phyloP scores from a whole-genome alignment of 2,888 invertebrate genomes.

The Invenusta paracnida region DNA sequence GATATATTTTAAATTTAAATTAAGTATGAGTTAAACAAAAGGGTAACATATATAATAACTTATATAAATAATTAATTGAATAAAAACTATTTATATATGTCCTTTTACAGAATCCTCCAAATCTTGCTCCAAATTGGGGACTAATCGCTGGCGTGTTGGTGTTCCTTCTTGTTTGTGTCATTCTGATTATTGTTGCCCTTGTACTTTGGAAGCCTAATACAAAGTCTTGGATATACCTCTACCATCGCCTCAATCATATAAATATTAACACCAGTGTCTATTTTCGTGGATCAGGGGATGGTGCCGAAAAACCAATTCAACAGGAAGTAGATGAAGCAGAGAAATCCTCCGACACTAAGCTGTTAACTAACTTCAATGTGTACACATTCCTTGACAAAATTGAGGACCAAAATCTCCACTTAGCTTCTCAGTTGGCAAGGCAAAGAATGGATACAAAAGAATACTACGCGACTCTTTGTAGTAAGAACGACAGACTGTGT shows the following conservation, averaged over 20 bases:
- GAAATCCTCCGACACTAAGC: neutral
- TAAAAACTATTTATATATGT: neutral
- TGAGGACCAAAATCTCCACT: constrained; percentile 58
- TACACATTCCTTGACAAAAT: constrained; percentile 57
- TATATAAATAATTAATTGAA: too few relatives aligned
- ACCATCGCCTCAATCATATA: neutral
- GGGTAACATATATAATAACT: too few relatives aligned
- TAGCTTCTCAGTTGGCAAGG: constrained; percentile 56
- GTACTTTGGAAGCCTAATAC: constrained; percentile 53
- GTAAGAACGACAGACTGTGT: constrained; percentile 52
- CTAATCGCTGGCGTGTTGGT: constrained; percentile 48
- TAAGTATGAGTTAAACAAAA: too few relatives aligned
- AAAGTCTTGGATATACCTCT: neutral
- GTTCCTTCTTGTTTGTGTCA: constrained; percentile 52
- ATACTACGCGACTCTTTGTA: constrained; percentile 54
- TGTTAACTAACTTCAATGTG: constrained; percentile 56
- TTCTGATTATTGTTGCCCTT: constrained; percentile 54
- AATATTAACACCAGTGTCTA: too few relatives aligned
- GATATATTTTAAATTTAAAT: too few relatives aligned
- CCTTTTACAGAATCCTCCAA: constrained; percentile 46
- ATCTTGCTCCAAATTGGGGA: constrained; percentile 57
- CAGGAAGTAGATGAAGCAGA: neutral
- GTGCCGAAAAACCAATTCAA: neutral
- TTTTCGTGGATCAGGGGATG: neutral
- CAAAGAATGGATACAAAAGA: constrained; percentile 54